Evolutionary conservation across 2,113 vertebrate species (phyloP), one percentile per base, ranked within the genome.

Genomic region (Plotosus lineatus): DNA sequence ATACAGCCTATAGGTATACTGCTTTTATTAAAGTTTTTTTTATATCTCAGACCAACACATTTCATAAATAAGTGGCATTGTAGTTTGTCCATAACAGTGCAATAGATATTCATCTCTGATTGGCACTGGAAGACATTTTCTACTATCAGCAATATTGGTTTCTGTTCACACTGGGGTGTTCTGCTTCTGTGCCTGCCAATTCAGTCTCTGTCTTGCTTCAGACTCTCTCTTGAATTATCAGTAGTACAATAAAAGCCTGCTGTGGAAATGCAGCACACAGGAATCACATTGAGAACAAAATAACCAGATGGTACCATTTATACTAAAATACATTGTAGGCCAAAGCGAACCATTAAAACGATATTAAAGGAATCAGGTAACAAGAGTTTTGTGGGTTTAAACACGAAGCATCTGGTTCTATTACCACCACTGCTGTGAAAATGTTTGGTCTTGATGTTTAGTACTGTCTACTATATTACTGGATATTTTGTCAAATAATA

Each of bases 91-190:
- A 11, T 44, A 44, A 44, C 15, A 15, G 38, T 11, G 26, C 14
- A 23, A 40, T 61, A 33, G 58, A 36, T 21, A 36, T 26, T 68
- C 4, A 26, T 3, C 44, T 68, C 26, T 68, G 40, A 12, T 44
- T 69, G 65, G 40, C 65, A 66, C 42, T 9, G 63, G 21, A 66
- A 21, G 38, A 66, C 36, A 69, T 69, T 69, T 69, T 69, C 65
- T 69, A 69, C 21, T n/a, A 69, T 69, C 40, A 69, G 40, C 65
- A 44, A 26, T 40, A 46, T 12, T 40, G 15, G 26, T 69, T 69
- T 69, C 65, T 69, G 31, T 69, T 44, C 65, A 69, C 11, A 26
- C 65, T 44, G 23, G 40, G 42, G 38, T 69, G n/a, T 69, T 69
- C 40, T 72, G 44, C 68, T 48, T 48, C n/a, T 48, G 14, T 8